These are phyloP conservation scores for Myripristis murdjan DNA, from an alignment of 2,797 vertebrate genomes.

Conservation along the genomic window DNA sequence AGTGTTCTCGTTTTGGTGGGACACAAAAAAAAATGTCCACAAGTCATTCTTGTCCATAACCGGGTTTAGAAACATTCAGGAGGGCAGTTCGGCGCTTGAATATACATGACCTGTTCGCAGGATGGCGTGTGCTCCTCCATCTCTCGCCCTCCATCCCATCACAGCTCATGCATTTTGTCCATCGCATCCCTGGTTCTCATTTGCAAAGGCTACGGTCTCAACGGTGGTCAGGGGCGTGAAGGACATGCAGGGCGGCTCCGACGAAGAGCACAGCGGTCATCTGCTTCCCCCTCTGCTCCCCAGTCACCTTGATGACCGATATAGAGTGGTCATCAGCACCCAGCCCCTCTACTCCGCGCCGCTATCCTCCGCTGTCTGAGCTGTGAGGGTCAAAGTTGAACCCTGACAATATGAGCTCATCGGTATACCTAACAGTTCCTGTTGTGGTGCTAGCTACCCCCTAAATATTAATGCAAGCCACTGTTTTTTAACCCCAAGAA, in stretches of 20 bases:
- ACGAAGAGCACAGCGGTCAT: slow-evolving; percentile 59
- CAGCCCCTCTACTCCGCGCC: slow-evolving; percentile 7
- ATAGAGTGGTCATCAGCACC: slow-evolving; percentile 29
- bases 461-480: slow-evolving; percentile 65
- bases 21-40: slow-evolving; percentile 65
- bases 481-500: slow-evolving; percentile 23
- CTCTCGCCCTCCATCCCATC: slow-evolving; percentile 42
- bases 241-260: slow-evolving; percentile 46
- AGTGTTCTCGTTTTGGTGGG: slow-evolving; percentile 37
- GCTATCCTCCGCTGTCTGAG: slow-evolving; percentile 33
- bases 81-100: slow-evolving; percentile 57
- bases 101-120: slow-evolving; percentile 69
- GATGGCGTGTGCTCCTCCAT: slow-evolving; percentile 38
- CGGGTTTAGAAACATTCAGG: slow-evolving; percentile 37
- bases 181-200: slow-evolving; percentile 66
- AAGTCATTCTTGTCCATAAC: slow-evolving; percentile 79
- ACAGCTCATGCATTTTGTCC: slow-evolving; percentile 63
- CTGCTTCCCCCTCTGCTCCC: slow-evolving; percentile 40
- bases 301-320: slow-evolving; percentile 62
- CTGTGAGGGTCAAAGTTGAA: slow-evolving; percentile 63
- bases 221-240: slow-evolving; percentile 60
- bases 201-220: slow-evolving; percentile 75
- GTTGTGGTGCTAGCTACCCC: slow-evolving; percentile 26
- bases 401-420: slow-evolving; percentile 71
- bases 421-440: slow-evolving; percentile 61